Evolutionary conservation across 1,140 invertebrate species (phyloP).

Genomic region (Ptiloglossa arizonensis): DNA sequence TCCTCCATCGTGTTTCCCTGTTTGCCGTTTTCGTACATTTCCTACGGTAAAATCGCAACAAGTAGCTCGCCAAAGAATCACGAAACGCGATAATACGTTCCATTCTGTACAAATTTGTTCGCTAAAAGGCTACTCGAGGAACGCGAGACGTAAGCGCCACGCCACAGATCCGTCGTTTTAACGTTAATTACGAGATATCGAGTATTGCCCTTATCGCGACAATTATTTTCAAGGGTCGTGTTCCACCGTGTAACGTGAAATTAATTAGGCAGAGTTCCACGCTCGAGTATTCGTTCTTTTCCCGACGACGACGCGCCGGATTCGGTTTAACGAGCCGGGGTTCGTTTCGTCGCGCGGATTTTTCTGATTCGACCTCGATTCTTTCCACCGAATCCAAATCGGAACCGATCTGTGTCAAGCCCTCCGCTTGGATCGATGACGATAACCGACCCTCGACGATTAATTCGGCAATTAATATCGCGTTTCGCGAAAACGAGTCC

Average conservation of each 20-base stretch:
- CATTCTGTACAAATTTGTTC: no score
- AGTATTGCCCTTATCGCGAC: neutral
- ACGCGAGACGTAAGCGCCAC: neutral
- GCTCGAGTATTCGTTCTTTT: neutral
- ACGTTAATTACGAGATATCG: neutral
- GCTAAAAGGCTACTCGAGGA: no score
- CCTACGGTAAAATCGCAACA: no score
- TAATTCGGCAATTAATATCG: constrained; percentile 23
- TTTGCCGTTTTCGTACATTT: no score
- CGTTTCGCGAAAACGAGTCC: neutral
- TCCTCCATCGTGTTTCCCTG: no score
- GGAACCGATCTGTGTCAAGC: constrained; percentile 10
- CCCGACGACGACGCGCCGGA: neutral
- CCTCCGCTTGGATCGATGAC: constrained; percentile 10
- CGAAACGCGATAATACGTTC: no score
- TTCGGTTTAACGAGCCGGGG: constrained; percentile 23
- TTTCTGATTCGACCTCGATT: constrained; percentile 33
- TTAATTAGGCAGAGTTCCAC: constrained; percentile 31
- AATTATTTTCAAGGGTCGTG: neutral
- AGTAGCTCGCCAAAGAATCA: no score
- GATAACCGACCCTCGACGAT: neutral
- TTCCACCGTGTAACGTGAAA: neutral
- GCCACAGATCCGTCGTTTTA: neutral
- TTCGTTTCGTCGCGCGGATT: constrained; percentile 15
- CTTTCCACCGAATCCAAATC: constrained; percentile 27